A percentile compares a stretch with the other conserved stretches of the same genome.
Conservation (phyloP, 2,888 invertebrate species). For the Monoplex corrugatus region DNA sequence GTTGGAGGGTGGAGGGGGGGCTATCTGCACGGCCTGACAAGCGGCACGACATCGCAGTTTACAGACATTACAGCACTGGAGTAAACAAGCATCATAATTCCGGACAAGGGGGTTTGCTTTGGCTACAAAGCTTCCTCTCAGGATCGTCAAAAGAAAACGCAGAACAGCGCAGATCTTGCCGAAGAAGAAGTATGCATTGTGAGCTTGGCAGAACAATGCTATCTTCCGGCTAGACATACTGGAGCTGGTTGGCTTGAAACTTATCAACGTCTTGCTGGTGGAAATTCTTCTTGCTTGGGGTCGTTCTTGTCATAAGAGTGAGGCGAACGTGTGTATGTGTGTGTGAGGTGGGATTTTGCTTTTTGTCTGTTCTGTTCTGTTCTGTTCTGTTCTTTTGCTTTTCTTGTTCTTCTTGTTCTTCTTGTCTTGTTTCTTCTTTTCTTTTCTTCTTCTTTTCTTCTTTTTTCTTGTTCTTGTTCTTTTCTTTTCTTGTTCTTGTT, state of each 20-base stretch:
- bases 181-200: not conserved
- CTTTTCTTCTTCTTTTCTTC: too few relatives aligned
- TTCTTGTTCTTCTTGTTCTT: too few relatives aligned
- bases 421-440: too few relatives aligned
- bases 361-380: too few relatives aligned
- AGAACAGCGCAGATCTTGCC: too few relatives aligned
- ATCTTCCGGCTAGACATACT: conserved; percentile 34
- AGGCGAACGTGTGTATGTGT: too few relatives aligned
- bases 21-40: conserved; percentile 28
- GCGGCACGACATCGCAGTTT: conserved; percentile 27
- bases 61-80: conserved; percentile 36
- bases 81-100: not conserved
- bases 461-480: too few relatives aligned
- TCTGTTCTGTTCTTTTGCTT: too few relatives aligned
- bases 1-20: too few relatives aligned
- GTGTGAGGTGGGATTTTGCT: too few relatives aligned
- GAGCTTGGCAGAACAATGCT: conserved; percentile 33
- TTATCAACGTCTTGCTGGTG: not conserved
- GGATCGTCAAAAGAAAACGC: conserved; percentile 13
- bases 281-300: not conserved
- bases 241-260: not conserved
- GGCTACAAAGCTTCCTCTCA: not conserved
- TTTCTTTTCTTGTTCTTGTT: too few relatives aligned
- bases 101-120: not conserved
- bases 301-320: too few relatives aligned